A percentile compares a stretch with the other conserved stretches of the same genome.
These are phyloP conservation scores for Polymixis flavicincta DNA, from an alignment of 2,888 invertebrate species.

Conservation along the genomic window DNA sequence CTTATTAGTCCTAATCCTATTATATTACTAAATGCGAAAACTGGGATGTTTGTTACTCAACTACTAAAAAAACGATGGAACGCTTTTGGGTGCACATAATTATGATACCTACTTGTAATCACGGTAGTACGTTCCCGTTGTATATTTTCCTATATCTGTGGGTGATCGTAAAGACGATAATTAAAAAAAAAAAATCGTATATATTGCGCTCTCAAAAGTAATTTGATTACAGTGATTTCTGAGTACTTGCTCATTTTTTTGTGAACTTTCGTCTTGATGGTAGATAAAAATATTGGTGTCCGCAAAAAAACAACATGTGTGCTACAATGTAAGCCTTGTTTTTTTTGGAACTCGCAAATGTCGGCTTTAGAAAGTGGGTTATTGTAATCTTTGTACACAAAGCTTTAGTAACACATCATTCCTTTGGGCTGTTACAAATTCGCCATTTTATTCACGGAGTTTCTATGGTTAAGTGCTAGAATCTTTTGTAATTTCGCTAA, in stretches of 20 bases:
- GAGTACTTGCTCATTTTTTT: background rate
- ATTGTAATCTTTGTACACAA: conserved; percentile 35
- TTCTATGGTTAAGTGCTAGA: background rate
- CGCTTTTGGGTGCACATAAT: too few relatives aligned
- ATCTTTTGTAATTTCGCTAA: background rate
- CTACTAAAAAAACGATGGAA: background rate
- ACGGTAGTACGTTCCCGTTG: background rate
- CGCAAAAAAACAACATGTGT: conserved; percentile 21
- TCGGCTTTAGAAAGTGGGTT: conserved; percentile 55
- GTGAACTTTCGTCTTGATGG: background rate
- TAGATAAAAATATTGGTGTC: conserved; percentile 21
- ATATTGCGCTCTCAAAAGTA: background rate
- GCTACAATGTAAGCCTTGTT: conserved; percentile 16
- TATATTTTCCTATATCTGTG: too few relatives aligned
- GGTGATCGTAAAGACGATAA: too few relatives aligned
- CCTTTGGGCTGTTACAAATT: conserved; percentile 21
- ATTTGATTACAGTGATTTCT: background rate
- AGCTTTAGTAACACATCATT: conserved; percentile 40
- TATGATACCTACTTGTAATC: background rate
- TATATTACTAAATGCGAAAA: background rate
- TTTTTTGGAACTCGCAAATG: conserved; percentile 47
- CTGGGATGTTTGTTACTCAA: background rate
- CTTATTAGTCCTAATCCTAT: background rate
- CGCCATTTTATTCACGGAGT: conserved; percentile 2
- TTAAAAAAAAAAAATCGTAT: too few relatives aligned